Conservation (phyloP, 1,140 invertebrate species). For the Diorhabda sublineata region DNA sequence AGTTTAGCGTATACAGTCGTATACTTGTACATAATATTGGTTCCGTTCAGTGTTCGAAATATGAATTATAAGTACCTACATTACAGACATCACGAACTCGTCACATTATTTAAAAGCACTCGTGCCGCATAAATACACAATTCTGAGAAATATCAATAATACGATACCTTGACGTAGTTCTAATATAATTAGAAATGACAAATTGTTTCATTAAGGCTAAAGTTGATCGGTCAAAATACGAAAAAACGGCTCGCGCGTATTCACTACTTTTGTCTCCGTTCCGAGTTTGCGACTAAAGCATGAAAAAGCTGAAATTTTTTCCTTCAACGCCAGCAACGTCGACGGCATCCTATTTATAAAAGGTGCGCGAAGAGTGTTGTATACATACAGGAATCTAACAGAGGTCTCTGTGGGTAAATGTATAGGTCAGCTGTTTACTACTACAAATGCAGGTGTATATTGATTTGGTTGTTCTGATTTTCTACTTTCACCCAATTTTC, state of each 20-base stretch:
- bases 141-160: slow-evolving; percentile 7
- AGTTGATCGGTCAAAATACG: neutral
- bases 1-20: too few species aligned
- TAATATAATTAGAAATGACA: neutral
- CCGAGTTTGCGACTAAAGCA: neutral
- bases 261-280: slow-evolving; percentile 10
- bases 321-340: slow-evolving; percentile 11
- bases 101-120: too few species aligned
- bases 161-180: slow-evolving; percentile 6
- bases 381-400: slow-evolving; percentile 15
- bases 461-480: neutral
- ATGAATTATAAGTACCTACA: too few species aligned
- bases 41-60: too few species aligned
- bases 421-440: slow-evolving; percentile 24
- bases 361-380: slow-evolving; percentile 29
- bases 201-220: slow-evolving; percentile 3
- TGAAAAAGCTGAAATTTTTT: slow-evolving; percentile 18
- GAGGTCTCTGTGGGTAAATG: neutral
- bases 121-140: too few species aligned
- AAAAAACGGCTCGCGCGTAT: slow-evolving; percentile 8
- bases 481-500: neutral
- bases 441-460: neutral
- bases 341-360: slow-evolving; percentile 28
- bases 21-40: too few species aligned
- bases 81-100: too few species aligned